Conservation (phyloP, 2,888 invertebrate species). For the Caenorhabditis becei region DNA sequence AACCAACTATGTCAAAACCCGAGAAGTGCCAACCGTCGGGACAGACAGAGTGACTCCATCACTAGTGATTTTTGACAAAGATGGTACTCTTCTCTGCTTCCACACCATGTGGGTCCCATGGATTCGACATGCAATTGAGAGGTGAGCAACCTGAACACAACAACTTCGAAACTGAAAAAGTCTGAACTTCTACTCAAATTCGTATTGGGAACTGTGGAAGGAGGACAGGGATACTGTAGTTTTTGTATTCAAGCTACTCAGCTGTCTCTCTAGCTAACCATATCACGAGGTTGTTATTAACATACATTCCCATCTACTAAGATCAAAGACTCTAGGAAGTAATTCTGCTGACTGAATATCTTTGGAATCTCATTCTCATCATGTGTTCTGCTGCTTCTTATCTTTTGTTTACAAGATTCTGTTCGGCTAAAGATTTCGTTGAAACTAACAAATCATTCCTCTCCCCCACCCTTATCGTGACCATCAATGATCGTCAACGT, state of each 20-base stretch:
- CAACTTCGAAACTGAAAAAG: no score
- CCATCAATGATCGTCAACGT: constrained; percentile 51
- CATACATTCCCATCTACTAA: neutral
- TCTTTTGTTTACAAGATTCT: constrained; percentile 32
- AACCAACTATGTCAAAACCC: constrained; percentile 38
- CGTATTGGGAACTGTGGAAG: no score
- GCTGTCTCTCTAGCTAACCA: neutral
- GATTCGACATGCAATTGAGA: constrained; percentile 80
- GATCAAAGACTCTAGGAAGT: constrained; percentile 44
- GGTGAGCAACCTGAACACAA: constrained; percentile 3
- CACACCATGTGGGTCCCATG: constrained; percentile 84
- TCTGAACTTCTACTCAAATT: no score
- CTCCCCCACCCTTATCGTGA: neutral
- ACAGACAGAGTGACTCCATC: constrained; percentile 49
- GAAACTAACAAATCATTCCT: constrained; percentile 10
- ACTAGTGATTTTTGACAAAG: constrained; percentile 84
- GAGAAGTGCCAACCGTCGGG: constrained; percentile 39
- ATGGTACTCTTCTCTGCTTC: constrained; percentile 83
- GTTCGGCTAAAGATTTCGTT: constrained; percentile 36
- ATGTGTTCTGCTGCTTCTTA: constrained; percentile 42
- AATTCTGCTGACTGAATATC: constrained; percentile 27
- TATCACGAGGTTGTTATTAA: neutral
- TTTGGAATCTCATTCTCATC: constrained; percentile 21
- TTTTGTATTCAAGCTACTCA: neutral
- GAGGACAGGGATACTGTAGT: neutral